Base-by-base conservation (phyloP, 2,888 invertebrate genomes). In the Prostheceraeus crozeri region DNA sequence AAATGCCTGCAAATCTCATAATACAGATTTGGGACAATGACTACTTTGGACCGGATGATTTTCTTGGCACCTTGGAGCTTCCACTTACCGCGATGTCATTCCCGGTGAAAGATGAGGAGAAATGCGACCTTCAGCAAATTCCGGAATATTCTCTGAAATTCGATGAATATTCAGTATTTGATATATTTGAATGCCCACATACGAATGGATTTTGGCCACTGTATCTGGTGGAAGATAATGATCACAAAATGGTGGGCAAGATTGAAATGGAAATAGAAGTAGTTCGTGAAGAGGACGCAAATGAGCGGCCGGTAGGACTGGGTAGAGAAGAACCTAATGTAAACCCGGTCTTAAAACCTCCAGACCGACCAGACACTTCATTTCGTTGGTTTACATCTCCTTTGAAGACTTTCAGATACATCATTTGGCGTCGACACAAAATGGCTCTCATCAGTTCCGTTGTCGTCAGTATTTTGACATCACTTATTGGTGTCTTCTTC, bases 191-290 rank as follows among this genome's bases (percentile, higher is more conserved):
- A 68, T 86, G 87, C 71, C 86, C 86, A 72, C 81, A 88, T 16
- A 83, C 88, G 0, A 84, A 85, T 68, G 91, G 89, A 14, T 90
- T 87, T 87, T 91, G 90, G 90, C 90, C 90, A 0, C 78, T 78
- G 67, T 72, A 71, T 57, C 71, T 72, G 57, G 76, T 76, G 65
- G 73, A 73, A 61, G 74, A 74, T 40, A 71, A 69, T 21, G 67
- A 66, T 25, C 70, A 69, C 36, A 75, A 75, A 4, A 35, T 60
- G 8, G 64, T 77, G 76, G 76, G 76, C 51, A 77, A 77, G 65
- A 65, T 77, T 27, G 77, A 77, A 67, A 72, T 77, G 73, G 76
- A 76, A 65, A 46, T 77, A 25, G 76, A 77, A 60, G 62, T 77
- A 46, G 60, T 76, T 6, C 64, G 69, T 3, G 66, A 64, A 28